These are phyloP conservation scores for Danio aesculapii DNA, from an alignment of 2,797 vertebrate genomes.

Conservation along the genomic window DNA sequence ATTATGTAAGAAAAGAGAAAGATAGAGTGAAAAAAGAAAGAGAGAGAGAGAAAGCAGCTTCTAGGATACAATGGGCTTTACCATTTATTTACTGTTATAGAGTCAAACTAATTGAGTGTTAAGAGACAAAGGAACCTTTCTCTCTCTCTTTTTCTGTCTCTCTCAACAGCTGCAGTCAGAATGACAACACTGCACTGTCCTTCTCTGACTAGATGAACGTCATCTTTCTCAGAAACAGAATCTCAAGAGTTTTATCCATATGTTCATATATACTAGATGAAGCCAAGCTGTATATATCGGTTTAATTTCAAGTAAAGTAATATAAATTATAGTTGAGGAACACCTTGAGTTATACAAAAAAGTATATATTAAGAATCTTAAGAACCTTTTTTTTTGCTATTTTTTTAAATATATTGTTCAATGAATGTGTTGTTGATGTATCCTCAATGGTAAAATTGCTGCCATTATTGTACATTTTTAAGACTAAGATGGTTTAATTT, in stretches of 20 bases:
- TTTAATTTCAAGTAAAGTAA: not conserved
- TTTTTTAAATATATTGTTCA: no score
- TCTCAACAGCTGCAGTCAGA: constrained; percentile 54
- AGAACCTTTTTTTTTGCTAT: no score
- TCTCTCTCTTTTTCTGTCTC: constrained; percentile 40
- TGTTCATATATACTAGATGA: not conserved
- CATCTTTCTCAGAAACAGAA: constrained; percentile 19
- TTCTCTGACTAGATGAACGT: constrained; percentile 3
- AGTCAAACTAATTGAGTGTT: constrained; percentile 37
- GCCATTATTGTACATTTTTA: no score
- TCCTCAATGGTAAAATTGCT: no score
- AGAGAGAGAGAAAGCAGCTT: constrained; percentile 12
- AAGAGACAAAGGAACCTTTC: constrained; percentile 56
- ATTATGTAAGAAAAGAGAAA: not conserved
- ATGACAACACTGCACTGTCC: constrained; percentile 23
- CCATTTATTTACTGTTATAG: constrained; percentile 38
- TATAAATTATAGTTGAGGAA: no score
- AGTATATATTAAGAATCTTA: no score
- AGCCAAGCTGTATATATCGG: not conserved
- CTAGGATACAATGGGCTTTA: constrained; percentile 29
- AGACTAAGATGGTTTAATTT: no score
- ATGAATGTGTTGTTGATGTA: no score
- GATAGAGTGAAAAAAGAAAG: not conserved
- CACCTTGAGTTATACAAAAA: no score
- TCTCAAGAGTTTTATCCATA: not conserved